phyloP scores from a whole-genome alignment of 2,888 invertebrate species.

The Pyrocoelia pectoralis region DNA sequence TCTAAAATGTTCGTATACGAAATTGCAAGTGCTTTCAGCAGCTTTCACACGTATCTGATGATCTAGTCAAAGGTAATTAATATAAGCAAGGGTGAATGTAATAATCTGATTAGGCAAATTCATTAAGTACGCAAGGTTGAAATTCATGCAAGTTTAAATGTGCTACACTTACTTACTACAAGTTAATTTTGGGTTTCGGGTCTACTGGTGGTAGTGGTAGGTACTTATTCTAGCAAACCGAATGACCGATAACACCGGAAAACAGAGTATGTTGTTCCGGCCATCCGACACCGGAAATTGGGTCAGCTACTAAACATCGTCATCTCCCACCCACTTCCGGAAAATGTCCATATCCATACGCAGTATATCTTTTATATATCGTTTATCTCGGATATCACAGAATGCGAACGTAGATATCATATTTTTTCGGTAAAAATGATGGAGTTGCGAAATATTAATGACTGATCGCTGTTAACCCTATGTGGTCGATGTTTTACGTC shows the following conservation, averaged over 20 bases:
- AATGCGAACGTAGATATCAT: conserved; percentile 28
- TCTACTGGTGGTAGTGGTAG: neutral
- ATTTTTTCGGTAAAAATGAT: conserved; percentile 34
- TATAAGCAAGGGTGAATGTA: conserved; percentile 11
- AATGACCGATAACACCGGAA: conserved; percentile 51
- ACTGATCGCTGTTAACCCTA: conserved; percentile 34
- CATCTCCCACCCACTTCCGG: conserved; percentile 54
- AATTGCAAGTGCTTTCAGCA: neutral
- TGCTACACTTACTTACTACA: conserved; percentile 25
- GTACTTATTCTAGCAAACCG: conserved; percentile 31
- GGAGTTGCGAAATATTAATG: conserved; percentile 38
- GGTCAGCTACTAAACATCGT: conserved; percentile 55
- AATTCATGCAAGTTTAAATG: conserved; percentile 24
- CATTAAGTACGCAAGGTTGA: conserved; percentile 18
- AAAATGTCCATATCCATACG: conserved; percentile 46
- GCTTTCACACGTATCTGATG: neutral
- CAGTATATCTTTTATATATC: conserved; percentile 42
- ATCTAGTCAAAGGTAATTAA: conserved; percentile 21
- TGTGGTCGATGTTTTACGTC: neutral
- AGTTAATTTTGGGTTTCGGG: conserved; percentile 22
- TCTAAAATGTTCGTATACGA: too few relatives aligned
- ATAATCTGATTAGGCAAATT: conserved; percentile 25
- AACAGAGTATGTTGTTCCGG: conserved; percentile 53
- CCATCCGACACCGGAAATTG: conserved; percentile 55
- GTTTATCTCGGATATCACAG: conserved; percentile 33